A percentile compares a stretch with the other conserved stretches of the same genome.
Evolutionary conservation across 1,140 invertebrate species (phyloP).

Genomic region (Magallana ariakensis): DNA sequence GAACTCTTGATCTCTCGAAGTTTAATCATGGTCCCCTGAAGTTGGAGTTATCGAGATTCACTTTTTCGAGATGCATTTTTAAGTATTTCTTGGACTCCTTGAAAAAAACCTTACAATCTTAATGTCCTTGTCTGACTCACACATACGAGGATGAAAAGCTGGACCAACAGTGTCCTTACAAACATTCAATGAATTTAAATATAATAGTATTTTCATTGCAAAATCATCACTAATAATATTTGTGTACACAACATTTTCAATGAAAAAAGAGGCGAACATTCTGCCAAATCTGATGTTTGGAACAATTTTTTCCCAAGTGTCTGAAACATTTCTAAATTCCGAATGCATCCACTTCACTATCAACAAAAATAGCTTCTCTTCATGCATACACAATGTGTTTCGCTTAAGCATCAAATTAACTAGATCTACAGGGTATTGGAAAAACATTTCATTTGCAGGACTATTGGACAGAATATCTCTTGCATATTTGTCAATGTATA

Average conservation of each 20-base stretch:
- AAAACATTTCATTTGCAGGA: neutral
- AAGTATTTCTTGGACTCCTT: neutral
- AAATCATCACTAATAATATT: neutral
- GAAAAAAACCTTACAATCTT: neutral
- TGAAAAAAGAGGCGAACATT: neutral
- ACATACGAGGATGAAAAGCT: neutral
- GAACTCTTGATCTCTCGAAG: too few species aligned
- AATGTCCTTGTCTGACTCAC: neutral
- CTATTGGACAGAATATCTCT: neutral
- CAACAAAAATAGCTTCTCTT: neutral
- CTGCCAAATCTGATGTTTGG: neutral
- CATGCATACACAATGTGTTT: neutral
- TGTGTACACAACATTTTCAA: neutral
- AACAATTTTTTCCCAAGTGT: neutral
- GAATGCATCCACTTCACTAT: neutral
- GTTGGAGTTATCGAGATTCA: too few species aligned
- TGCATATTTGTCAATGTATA: neutral
- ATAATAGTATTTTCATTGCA: neutral
- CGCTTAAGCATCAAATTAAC: neutral
- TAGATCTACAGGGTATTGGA: neutral
- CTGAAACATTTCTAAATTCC: neutral
- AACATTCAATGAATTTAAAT: constrained; percentile 1
- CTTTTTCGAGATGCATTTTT: too few species aligned
- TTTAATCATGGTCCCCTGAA: too few species aligned
- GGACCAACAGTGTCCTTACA: neutral